Percentiles rank a stretch among this genome's conserved stretches.
phyloP scores from a whole-genome alignment of 2,113 vertebrate species.

The Antechinus stuartii region DNA sequence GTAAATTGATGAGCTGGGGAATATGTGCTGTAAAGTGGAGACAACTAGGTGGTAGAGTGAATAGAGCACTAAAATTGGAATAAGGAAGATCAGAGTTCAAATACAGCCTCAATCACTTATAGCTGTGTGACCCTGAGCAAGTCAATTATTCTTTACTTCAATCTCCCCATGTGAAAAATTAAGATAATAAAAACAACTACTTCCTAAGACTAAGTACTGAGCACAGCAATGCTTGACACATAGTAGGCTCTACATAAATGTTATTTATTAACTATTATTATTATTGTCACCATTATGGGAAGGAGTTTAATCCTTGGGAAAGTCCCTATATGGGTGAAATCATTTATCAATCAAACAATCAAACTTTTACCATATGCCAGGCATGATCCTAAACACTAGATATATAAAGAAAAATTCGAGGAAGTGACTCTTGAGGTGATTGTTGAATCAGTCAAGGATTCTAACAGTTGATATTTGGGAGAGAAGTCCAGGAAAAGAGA shows the following conservation, averaged over 20 bases:
- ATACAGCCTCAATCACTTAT: neutral
- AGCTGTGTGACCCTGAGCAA: neutral
- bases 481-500: neutral
- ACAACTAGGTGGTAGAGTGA: neutral
- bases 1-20: neutral
- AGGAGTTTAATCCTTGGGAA: neutral
- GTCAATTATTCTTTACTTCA: neutral
- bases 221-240: neutral
- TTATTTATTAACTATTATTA: neutral
- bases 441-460: neutral
- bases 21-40: neutral
- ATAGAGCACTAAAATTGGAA: neutral
- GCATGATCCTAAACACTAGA: neutral
- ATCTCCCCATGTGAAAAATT: neutral
- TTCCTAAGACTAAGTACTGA: neutral
- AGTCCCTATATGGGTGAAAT: neutral
- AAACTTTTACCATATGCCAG: neutral
- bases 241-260: neutral
- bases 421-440: slow-evolving; percentile 19
- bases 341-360: neutral
- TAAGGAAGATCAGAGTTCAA: neutral
- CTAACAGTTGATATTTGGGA: neutral
- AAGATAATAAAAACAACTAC: neutral
- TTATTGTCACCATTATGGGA: neutral
- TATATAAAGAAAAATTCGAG: neutral